phyloP scores from a whole-genome alignment of 2,888 invertebrate species.

The Lycaena phlaeas region DNA sequence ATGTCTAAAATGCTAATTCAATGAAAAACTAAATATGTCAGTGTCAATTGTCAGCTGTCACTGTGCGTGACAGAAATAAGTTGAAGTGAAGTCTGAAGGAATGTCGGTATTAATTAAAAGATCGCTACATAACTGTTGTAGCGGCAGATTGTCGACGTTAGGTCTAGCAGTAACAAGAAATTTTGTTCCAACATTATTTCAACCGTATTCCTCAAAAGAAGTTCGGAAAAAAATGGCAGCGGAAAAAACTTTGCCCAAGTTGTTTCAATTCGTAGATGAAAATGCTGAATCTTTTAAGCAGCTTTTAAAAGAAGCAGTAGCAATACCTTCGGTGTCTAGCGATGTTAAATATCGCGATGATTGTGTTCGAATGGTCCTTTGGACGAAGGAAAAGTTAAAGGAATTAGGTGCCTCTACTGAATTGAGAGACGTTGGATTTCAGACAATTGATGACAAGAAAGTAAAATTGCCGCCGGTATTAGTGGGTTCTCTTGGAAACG shows the following conservation, averaged over 20 bases:
- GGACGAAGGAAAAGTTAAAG: constrained; percentile 80
- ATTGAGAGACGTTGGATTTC: constrained; percentile 83
- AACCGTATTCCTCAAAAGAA: constrained; percentile 31
- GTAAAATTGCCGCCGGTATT: constrained; percentile 90
- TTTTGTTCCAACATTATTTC: too few species aligned
- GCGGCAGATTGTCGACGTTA: constrained; percentile 29
- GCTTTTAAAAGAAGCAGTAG: constrained; percentile 87
- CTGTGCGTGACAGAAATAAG: not conserved
- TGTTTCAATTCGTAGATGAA: constrained; percentile 83
- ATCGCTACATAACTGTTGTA: constrained; percentile 31
- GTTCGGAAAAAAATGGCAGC: constrained; percentile 43
- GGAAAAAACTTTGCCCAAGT: constrained; percentile 44
- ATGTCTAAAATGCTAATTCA: not conserved
- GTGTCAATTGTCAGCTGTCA: constrained; percentile 3
- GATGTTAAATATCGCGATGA: constrained; percentile 88
- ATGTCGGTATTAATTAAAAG: constrained; percentile 26
- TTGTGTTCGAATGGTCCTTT: constrained; percentile 88
- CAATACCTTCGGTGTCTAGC: constrained; percentile 95
- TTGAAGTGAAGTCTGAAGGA: constrained; percentile 12
- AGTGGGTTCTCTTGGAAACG: constrained; percentile 82
- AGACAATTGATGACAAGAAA: constrained; percentile 79
- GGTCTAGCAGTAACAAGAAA: constrained; percentile 16
- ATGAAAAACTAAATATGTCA: not conserved
- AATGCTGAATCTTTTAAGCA: constrained; percentile 84
- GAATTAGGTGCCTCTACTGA: constrained; percentile 80